Percentiles rank a stretch among this genome's conserved stretches.
Evolutionary conservation across 2,888 invertebrate species (phyloP).

Genomic region (Acleris sparsana): DNA sequence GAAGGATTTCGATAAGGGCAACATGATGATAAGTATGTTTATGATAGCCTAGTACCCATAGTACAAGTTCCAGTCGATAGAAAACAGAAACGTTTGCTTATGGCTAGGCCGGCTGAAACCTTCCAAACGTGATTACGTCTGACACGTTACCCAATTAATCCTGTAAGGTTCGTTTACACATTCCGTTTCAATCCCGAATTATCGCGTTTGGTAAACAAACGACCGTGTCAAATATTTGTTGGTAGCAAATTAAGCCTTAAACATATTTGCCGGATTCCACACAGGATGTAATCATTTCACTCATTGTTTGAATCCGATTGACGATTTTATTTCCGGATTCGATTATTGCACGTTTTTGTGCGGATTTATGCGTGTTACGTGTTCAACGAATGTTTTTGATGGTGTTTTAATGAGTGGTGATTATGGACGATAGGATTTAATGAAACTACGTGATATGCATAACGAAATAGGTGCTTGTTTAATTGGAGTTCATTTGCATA

Average conservation of each 20-base stretch:
- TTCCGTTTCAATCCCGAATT: constrained; percentile 28
- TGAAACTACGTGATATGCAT: no score
- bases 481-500: no score
- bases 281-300: constrained; percentile 50
- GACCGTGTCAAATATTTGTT: constrained; percentile 47
- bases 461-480: no score
- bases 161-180: constrained; percentile 19
- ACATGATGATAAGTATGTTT: no score
- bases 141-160: constrained; percentile 26
- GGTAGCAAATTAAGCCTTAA: constrained; percentile 51
- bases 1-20: no score
- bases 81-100: no score
- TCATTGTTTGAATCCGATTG: constrained; percentile 54
- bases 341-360: constrained; percentile 7
- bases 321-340: constrained; percentile 41
- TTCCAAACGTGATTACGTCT: not conserved
- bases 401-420: no score
- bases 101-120: not conserved
- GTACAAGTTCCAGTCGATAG: no score
- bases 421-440: no score
- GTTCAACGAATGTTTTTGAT: no score
- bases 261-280: constrained; percentile 52
- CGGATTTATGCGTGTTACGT: no score
- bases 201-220: constrained; percentile 23
- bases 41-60: no score